Conservation (phyloP, 37 sponge, comb jelly and placozoan genomes). For the Halisarca cf. caerulea region DNA sequence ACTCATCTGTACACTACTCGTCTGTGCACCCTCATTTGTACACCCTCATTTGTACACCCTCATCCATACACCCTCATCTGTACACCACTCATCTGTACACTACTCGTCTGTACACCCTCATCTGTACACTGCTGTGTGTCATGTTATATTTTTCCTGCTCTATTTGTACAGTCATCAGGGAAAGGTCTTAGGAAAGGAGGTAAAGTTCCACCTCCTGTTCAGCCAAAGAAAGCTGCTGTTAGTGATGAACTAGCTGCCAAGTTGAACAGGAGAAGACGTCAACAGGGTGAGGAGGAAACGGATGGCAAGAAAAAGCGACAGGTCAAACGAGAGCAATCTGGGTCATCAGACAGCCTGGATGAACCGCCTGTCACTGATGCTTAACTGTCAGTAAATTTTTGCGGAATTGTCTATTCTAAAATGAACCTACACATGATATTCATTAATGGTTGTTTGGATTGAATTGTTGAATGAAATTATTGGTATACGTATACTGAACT, state of each 20-base stretch:
- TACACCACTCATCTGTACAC: slow-evolving; percentile 15
- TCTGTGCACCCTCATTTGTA: no score
- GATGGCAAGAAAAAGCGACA: not conserved
- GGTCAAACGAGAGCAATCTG: not conserved
- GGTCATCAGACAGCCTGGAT: no score
- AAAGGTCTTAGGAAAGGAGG: not conserved
- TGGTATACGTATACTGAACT: no score
- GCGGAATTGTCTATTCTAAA: no score
- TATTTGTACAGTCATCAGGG: slow-evolving; percentile 3
- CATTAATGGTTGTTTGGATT: no score
- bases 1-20: not conserved
- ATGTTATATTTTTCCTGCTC: no score
- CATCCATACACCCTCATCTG: not conserved
- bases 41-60: not conserved
- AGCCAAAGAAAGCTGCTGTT: not conserved
- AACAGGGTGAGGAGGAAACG: slow-evolving; percentile 34
- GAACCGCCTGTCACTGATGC: no score
- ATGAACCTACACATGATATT: no score
- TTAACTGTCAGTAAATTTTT: no score
- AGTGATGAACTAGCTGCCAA: slow-evolving; percentile 49
- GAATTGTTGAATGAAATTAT: no score
- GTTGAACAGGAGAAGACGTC: slow-evolving; percentile 43
- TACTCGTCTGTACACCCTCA: no score
- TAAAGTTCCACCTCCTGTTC: slow-evolving; percentile 35
- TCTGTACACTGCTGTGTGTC: not conserved